Evolutionary conservation across 2,113 vertebrate species (phyloP).

Genomic region (Proterorhinus semilunaris): DNA sequence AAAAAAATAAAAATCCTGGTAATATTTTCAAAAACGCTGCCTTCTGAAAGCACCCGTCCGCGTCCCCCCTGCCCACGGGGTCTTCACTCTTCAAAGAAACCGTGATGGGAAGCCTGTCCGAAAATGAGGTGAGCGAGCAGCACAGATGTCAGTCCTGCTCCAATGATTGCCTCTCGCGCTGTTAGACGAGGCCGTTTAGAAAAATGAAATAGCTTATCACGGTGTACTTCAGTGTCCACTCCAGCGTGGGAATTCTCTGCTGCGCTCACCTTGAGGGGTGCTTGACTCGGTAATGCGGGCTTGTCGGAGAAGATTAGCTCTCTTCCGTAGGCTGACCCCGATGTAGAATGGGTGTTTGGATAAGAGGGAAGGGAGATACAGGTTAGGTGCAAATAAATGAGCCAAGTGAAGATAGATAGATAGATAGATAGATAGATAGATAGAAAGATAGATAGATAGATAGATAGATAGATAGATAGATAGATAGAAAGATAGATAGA

Average conservation of each 20-base stretch:
- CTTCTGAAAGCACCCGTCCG: too few species aligned
- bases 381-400: background rate
- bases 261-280: constrained; percentile 56
- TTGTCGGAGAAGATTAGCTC: constrained; percentile 33
- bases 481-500: too few species aligned
- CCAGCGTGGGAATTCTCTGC: constrained; percentile 32
- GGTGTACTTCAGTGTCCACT: constrained; percentile 23
- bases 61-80: too few species aligned
- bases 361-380: constrained; percentile 13
- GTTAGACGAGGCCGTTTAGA: background rate
- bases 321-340: constrained; percentile 21
- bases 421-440: too few species aligned
- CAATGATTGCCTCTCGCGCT: constrained; percentile 14
- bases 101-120: constrained; percentile 11
- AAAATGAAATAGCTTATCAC: constrained; percentile 30
- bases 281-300: constrained; percentile 37
- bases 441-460: too few species aligned
- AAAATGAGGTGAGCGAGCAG: constrained; percentile 16
- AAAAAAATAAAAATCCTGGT: too few species aligned
- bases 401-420: background rate
- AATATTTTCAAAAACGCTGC: too few species aligned
- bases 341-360: constrained; percentile 30
- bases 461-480: too few species aligned
- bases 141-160: background rate
- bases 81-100: background rate